Evolutionary conservation across 1,140 invertebrate species (phyloP), one percentile per base, ranked within the genome.

Genomic region (Anastrepha obliqua): DNA sequence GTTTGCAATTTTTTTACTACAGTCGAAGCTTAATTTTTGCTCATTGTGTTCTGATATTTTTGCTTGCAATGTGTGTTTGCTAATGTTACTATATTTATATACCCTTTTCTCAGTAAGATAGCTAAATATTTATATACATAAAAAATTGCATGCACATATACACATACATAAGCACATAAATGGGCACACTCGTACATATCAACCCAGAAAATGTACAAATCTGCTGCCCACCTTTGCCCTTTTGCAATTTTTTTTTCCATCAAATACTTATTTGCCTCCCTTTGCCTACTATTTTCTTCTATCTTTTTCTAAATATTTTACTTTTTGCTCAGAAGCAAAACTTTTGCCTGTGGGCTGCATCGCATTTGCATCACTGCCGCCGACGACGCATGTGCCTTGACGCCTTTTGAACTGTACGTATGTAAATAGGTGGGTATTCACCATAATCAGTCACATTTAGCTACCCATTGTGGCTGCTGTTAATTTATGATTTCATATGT

Each of bases 401-500:
- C 74, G 42, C 47, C 9, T 81, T 81, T 81, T 81, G 47, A 20
- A 74, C 39, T 44, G 29, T 67, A 67, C 13, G 55, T 58, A 62
- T 62, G 60, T 39, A 67, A 20, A 29, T 67, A 64, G 8, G 70
- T 51, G 17, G n/a, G n/a, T 47, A 81, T 29, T 81, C 74, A 11
- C 74, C 15, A 81, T 81, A 55, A 81, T 55, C 74, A 81, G 47
- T 29, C 74, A 55, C 74, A 81, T 81, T 81, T 81, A 55, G 44
- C 47, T 55, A 81, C 74, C 74, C 17, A 81, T 81, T 81, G 74
- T 81, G 20, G 44, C 47, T 81, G 74, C 15, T 81, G 74, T 55
- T 81, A 55, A 81, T 81, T 81, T 81, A 81, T 81, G 74, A 20
- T 55, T 58, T 81, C 74, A 81, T 20, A 81, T 55, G 74, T 81